Conservation (phyloP, 2,888 invertebrate species). For the Sussaba pulchella region DNA sequence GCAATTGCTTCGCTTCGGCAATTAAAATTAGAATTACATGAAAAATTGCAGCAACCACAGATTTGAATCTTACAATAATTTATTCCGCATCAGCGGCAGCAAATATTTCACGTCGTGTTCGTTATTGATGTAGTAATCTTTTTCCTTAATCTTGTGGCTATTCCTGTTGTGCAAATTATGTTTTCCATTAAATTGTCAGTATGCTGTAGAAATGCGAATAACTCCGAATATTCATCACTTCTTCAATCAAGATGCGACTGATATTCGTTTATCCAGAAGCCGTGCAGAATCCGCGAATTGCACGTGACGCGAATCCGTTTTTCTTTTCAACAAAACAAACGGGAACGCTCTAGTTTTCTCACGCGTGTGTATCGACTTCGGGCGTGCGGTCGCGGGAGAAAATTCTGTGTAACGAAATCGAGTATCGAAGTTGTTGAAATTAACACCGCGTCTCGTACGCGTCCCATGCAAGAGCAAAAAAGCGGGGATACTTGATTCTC, state of each 20-base stretch:
- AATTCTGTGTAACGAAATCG: constrained; percentile 56
- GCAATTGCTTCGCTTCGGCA: too few relatives aligned
- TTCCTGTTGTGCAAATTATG: too few relatives aligned
- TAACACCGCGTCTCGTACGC: constrained; percentile 62
- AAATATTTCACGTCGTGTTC: too few relatives aligned
- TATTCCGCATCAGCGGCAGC: too few relatives aligned
- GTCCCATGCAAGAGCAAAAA: constrained; percentile 24
- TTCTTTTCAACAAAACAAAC: constrained; percentile 1
- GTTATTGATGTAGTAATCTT: too few relatives aligned
- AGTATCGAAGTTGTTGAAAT: constrained; percentile 71
- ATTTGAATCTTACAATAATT: too few relatives aligned
- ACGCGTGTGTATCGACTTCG: constrained; percentile 33
- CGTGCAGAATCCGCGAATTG: not conserved
- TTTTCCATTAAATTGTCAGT: too few relatives aligned
- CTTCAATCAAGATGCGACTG: not conserved
- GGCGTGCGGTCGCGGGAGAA: constrained; percentile 29
- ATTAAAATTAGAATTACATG: too few relatives aligned
- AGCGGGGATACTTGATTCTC: constrained; percentile 15
- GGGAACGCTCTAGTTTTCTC: constrained; percentile 49
- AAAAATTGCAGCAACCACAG: too few relatives aligned
- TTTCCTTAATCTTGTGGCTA: too few relatives aligned
- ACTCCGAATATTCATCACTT: not conserved
- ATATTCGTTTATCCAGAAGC: not conserved
- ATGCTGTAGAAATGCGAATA: too few relatives aligned
- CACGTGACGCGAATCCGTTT: constrained; percentile 27